Conservation (phyloP, 2,113 vertebrate species). For the Poicephalus meyeri region DNA sequence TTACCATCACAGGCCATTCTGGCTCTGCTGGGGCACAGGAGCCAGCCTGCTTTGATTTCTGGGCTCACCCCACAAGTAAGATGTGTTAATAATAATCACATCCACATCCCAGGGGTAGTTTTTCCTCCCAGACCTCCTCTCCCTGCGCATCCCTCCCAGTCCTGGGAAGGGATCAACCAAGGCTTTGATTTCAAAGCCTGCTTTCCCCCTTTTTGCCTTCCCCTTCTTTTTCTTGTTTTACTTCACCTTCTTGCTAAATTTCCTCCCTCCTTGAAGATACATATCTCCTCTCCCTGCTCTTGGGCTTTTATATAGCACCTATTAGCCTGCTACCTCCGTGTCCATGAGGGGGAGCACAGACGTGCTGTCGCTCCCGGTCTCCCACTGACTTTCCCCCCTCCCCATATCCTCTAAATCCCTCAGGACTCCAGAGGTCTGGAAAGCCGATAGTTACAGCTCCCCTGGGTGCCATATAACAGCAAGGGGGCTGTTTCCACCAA, state of each 20-base stretch:
- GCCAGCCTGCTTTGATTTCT: background rate
- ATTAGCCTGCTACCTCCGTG: background rate
- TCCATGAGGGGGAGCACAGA: background rate
- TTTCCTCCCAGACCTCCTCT: background rate
- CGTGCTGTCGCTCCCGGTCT: background rate
- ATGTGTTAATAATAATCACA: background rate
- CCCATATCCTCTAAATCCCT: background rate
- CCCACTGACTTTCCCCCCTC: background rate
- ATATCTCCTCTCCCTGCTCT: background rate
- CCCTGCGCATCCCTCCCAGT: background rate
- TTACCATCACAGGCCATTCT: background rate
- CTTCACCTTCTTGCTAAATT: background rate
- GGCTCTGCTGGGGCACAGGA: background rate
- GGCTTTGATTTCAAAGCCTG: slow-evolving; percentile 21
- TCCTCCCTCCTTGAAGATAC: slow-evolving; percentile 47
- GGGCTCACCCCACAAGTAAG: background rate
- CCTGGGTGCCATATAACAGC: slow-evolving; percentile 7
- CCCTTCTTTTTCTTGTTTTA: background rate
- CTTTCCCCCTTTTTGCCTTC: accelerated
- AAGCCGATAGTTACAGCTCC: background rate
- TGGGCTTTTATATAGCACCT: background rate
- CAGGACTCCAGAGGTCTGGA: background rate
- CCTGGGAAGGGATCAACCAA: accelerated
- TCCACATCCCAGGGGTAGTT: background rate
- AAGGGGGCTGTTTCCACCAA: slow-evolving; percentile 31